These are phyloP conservation scores for Apamea monoglypha DNA, from an alignment of 2,888 invertebrate species.

Conservation along the genomic window DNA sequence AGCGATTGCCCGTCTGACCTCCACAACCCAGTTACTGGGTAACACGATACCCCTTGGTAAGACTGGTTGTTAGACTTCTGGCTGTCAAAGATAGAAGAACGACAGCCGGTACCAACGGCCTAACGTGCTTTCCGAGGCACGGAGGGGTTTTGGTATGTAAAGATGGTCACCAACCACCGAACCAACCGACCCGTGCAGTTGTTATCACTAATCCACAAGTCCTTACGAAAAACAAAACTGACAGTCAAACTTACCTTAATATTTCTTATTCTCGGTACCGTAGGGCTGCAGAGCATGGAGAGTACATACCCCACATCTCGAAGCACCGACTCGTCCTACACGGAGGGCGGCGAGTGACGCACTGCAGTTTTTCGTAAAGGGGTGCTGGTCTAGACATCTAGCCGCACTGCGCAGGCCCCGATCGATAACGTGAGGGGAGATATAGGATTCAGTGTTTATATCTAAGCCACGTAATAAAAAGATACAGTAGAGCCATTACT, in stretches of 20 bases:
- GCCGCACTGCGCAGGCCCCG: slow-evolving; percentile 3
- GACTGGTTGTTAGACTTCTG: background rate
- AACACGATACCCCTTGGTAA: background rate
- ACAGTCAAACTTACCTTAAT: background rate
- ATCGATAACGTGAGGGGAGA: background rate
- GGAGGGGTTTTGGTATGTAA: too few relatives aligned
- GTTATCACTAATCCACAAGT: too few relatives aligned
- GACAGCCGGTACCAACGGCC: background rate
- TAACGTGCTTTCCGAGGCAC: too few relatives aligned
- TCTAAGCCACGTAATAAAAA: background rate
- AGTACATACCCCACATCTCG: too few relatives aligned
- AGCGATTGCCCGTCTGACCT: background rate
- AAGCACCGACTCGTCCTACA: background rate
- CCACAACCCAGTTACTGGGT: background rate
- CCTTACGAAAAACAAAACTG: background rate
- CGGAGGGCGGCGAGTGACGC: background rate
- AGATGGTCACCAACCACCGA: too few relatives aligned
- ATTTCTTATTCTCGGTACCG: too few relatives aligned
- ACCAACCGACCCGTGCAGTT: too few relatives aligned
- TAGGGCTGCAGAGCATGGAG: too few relatives aligned
- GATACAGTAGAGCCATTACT: background rate
- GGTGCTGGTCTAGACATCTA: background rate
- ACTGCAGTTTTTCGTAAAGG: background rate
- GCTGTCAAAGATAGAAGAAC: background rate
- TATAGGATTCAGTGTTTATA: background rate